Conservation (phyloP, 1,140 invertebrate species). For the Drosophila kohkoa region DNA sequence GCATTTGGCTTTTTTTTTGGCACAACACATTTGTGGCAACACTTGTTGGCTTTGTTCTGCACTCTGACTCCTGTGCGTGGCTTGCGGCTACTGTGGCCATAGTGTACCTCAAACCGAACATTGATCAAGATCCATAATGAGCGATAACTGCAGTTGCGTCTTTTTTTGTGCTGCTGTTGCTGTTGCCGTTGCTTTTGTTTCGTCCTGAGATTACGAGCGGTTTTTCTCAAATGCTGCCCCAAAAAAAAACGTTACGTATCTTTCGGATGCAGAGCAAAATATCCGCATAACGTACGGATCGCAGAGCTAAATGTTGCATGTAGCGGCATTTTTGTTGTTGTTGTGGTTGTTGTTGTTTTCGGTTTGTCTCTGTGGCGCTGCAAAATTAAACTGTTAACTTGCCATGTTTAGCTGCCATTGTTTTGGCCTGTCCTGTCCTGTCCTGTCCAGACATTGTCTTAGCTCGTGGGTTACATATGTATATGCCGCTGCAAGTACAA, state of each 20-base stretch:
- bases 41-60: conserved; percentile 71
- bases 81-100: conserved; percentile 40
- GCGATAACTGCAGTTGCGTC: conserved; percentile 71
- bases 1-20: conserved; percentile 42
- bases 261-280: conserved; percentile 65
- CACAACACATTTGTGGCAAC: conserved; percentile 57
- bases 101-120: conserved; percentile 44
- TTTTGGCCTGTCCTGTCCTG: conserved; percentile 55
- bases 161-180: conserved; percentile 28
- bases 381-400: conserved; percentile 83
- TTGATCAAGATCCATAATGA: conserved; percentile 81
- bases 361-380: conserved; percentile 56
- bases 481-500: conserved; percentile 8
- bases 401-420: conserved; percentile 83
- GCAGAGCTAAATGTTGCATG: conserved; percentile 36
- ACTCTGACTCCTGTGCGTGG: conserved; percentile 33
- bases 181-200: conserved; percentile 67
- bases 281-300: conserved; percentile 58
- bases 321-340: conserved; percentile 66
- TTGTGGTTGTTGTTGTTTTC: not conserved
- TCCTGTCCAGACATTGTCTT: conserved; percentile 63
- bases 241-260: conserved; percentile 52
- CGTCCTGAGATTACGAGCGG: conserved; percentile 77
- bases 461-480: conserved; percentile 72
- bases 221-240: conserved; percentile 27